Conservation (phyloP, 2,888 invertebrate species). For the Malthinus seriepunctatus region DNA sequence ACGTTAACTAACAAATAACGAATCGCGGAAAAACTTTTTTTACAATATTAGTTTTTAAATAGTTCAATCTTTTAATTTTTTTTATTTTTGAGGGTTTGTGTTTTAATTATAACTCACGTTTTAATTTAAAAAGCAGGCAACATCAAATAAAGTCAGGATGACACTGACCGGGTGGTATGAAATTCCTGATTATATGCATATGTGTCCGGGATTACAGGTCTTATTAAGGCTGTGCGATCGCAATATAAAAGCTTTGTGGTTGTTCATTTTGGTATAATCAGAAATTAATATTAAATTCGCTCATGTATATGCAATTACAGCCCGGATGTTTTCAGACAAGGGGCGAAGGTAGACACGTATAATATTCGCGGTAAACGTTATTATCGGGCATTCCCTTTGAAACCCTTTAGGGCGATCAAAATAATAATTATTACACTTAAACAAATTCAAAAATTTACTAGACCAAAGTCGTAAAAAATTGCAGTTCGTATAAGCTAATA, state of each 20-base stretch:
- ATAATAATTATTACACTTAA: conserved; percentile 21
- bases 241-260: conserved; percentile 58
- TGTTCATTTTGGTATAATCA: conserved; percentile 56
- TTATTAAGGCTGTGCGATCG: conserved; percentile 53
- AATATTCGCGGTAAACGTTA: conserved; percentile 40
- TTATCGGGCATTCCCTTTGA: conserved; percentile 42
- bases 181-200: conserved; percentile 54
- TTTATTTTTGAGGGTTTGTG: too few species aligned
- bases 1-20: conserved; percentile 18
- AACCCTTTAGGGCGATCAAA: conserved; percentile 20
- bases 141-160: conserved; percentile 24
- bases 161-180: conserved; percentile 42
- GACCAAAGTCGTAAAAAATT: neutral
- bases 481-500: neutral
- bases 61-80: neutral
- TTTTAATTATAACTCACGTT: too few species aligned
- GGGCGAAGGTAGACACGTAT: conserved; percentile 35
- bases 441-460: neutral
- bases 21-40: conserved; percentile 6
- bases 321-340: conserved; percentile 51
- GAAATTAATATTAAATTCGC: conserved; percentile 58
- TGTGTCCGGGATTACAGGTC: conserved; percentile 55
- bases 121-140: neutral
- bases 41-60: conserved; percentile 7
- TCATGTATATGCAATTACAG: conserved; percentile 57